Evolutionary conservation across 2,113 vertebrate species (phyloP).

Genomic region (Mystacornis crossleyi): DNA sequence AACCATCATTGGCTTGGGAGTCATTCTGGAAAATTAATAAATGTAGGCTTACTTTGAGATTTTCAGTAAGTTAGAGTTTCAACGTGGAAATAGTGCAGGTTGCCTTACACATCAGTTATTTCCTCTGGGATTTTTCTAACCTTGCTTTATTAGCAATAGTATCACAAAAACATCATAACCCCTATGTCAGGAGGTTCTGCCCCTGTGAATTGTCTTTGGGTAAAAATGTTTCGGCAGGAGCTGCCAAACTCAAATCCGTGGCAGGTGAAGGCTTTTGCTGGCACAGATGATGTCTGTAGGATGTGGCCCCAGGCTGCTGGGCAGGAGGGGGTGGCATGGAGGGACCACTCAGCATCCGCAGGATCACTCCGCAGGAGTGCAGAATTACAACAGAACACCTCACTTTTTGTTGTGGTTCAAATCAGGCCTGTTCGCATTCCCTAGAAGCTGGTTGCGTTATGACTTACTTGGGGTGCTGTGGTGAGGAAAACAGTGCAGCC

Average conservation of each 20-base stretch:
- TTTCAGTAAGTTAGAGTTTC: neutral
- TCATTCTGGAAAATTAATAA: neutral
- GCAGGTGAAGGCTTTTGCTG: neutral
- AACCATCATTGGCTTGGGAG: neutral
- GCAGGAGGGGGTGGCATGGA: neutral
- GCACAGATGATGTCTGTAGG: neutral
- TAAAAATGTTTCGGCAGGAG: neutral
- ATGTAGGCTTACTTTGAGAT: neutral
- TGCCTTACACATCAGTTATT: neutral
- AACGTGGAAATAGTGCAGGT: accelerated
- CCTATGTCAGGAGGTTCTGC: neutral
- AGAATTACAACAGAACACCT: neutral
- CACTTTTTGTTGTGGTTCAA: neutral
- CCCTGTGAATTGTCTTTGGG: neutral
- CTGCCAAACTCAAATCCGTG: neutral
- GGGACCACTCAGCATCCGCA: neutral
- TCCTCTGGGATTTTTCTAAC: neutral
- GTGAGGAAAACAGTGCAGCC: neutral
- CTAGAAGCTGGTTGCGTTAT: neutral
- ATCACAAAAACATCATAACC: neutral
- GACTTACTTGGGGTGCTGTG: neutral
- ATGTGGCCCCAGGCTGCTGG: neutral
- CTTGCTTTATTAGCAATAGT: neutral
- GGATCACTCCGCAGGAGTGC: neutral
- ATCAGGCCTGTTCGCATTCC: neutral